Evolutionary conservation across 2,888 invertebrate species (phyloP).

Genomic region (Tribolium freemani): DNA sequence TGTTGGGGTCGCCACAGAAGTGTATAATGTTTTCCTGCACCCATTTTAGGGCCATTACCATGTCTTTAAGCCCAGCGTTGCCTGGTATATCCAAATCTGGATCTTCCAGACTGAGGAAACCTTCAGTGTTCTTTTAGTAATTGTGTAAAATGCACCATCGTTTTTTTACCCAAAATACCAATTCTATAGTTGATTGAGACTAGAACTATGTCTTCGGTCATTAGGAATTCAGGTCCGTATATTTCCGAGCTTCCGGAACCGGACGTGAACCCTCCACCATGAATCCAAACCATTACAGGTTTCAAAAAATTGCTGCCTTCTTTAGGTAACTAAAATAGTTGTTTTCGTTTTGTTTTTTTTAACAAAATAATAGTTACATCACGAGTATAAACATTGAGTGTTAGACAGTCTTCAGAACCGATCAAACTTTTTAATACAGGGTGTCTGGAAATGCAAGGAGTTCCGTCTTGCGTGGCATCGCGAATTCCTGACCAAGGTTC

Average conservation of each 20-base stretch:
- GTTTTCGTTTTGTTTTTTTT: not conserved
- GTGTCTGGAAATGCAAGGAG: slow-evolving; percentile 50
- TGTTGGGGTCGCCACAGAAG: slow-evolving; percentile 68
- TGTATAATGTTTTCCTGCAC: slow-evolving; percentile 66
- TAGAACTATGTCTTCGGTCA: slow-evolving; percentile 57
- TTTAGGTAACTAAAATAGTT: slow-evolving; percentile 44
- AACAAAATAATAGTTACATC: not conserved
- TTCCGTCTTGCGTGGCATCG: slow-evolving; percentile 41
- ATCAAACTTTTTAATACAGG: slow-evolving; percentile 29
- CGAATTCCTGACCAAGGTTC: slow-evolving; percentile 50
- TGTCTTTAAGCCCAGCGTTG: slow-evolving; percentile 70
- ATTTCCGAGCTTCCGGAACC: slow-evolving; percentile 58
- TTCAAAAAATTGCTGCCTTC: slow-evolving; percentile 37
- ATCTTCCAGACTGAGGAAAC: slow-evolving; percentile 68
- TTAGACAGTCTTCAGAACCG: slow-evolving; percentile 61
- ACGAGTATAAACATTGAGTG: slow-evolving; percentile 57
- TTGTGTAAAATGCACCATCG: not conserved
- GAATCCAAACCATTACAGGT: slow-evolving; percentile 68
- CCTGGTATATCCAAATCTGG: slow-evolving; percentile 67
- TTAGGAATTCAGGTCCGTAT: slow-evolving; percentile 58
- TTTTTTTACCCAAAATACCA: slow-evolving; percentile 58
- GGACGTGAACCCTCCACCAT: slow-evolving; percentile 69
- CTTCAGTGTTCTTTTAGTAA: slow-evolving; percentile 52
- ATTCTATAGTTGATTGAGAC: slow-evolving; percentile 61
- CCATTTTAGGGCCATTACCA: slow-evolving; percentile 68